Base-by-base conservation (phyloP, 2,888 invertebrate genomes). In the Scaptodrosophila latifasciaeformis region DNA sequence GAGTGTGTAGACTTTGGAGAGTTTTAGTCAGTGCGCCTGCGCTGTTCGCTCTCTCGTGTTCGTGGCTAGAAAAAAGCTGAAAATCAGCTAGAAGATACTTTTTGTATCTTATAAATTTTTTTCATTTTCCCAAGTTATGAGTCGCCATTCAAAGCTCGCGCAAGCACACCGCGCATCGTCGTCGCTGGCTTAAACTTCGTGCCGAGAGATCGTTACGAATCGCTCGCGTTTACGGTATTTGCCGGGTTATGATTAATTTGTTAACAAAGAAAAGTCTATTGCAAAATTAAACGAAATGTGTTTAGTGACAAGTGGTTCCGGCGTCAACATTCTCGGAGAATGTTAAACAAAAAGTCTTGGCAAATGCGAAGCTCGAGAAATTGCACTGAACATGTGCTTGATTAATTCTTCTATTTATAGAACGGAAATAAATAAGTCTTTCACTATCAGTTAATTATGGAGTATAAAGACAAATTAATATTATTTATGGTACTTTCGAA, bases 81-180 rank as follows among this genome's bases (percentile, higher is more conserved):
- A n/a, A n/a, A n/a, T n/a, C n/a, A n/a, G n/a, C n/a, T n/a, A n/a
- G n/a, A n/a, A 29, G 58, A 51, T 79, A 74, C 76, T 74, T 74
- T 78, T 69, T 67, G 80, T 60, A 58, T 70, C 67, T 65, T 52
- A 13, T 17, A 30, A 35, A 54, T 55, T 48, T 52, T 27, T 43
- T 42, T 49, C 42, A 2, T 42, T 10, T n/a, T 9, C 60, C 61
- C 81, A 68, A 83, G 80, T 83, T 66, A 67, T 58, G 66, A 70
- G 71, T 69, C 69, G 71, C 59, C 68, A 59, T 68, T 81, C 69
- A 81, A 79, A 82, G 82, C 71, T 80, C 53, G 49, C 56, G 65
- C 70, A 71, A 65, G 67, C 59, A 57, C 46, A 21, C 40, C 67
- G 63, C 50, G 47, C 13, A 43, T 45, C 30, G 18, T 10, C 17